These are phyloP conservation scores for Okapia johnstoni DNA, from an alignment of 2,113 vertebrate species.

Conservation along the genomic window DNA sequence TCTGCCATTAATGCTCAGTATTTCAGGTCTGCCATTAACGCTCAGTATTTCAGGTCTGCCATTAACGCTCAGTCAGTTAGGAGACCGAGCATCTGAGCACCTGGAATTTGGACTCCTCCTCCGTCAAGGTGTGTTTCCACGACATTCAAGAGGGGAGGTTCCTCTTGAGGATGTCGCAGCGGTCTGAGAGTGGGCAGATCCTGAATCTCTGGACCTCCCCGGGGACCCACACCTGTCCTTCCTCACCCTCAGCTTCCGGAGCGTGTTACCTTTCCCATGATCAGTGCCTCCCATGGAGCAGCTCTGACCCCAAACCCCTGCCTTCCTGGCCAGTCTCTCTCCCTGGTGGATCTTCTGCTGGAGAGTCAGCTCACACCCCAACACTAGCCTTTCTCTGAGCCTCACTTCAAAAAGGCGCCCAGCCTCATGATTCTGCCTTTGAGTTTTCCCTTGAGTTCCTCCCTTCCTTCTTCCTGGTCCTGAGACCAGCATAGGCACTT, in stretches of 20 bases:
- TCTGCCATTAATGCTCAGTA: too few species aligned
- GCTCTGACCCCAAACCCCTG: neutral
- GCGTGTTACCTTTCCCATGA: rapidly evolving
- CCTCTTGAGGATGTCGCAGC: rapidly evolving
- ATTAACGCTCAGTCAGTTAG: rapidly evolving
- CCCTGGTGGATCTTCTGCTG: neutral
- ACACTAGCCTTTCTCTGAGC: neutral
- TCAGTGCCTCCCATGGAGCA: rapidly evolving
- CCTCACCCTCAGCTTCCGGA: rapidly evolving
- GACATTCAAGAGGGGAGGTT: rapidly evolving
- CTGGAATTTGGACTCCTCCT: neutral
- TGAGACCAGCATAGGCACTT: neutral
- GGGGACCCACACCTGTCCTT: neutral
- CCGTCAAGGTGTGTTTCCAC: rapidly evolving
- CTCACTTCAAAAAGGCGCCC: rapidly evolving
- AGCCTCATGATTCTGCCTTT: neutral
- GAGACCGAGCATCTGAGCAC: rapidly evolving
- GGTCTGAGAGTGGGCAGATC: neutral
- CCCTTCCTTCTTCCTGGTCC: rapidly evolving
- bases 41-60: too few species aligned
- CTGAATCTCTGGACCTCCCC: neutral
- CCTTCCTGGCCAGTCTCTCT: neutral
- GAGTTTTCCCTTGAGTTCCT: neutral
- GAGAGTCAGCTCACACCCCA: too few species aligned
- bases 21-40: too few species aligned